Evolutionary conservation across 2,888 invertebrate species (phyloP), one percentile per base, ranked within the genome.

Genomic region (Drosophila imparisetae): DNA sequence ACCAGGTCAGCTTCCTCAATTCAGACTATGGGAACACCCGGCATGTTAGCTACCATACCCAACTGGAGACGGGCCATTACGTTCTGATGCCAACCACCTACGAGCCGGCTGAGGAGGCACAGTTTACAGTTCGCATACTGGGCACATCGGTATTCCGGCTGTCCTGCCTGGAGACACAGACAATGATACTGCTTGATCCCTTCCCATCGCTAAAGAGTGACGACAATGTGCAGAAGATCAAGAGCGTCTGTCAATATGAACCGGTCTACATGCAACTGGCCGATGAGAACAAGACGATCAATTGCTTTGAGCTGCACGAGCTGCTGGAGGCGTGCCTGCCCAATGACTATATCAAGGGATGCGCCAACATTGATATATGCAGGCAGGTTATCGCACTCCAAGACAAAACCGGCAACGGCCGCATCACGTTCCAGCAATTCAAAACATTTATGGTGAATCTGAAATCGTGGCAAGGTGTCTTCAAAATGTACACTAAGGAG

Each of bases 301-400:
- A 98, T 89, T 96, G 97, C 5, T 98, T 98, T 91, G 98, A 98
- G 92, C 94, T 98, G 7, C 98, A 98, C 92, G 98, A 98, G 91
- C 93, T 98, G 24, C 93, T 98, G 34, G 98, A 98, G 89, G 97
- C 97, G 1, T 98, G 98, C 92, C 94, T 98, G 66, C 98, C 98
- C 0, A 98, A 98, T 91, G 98, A 98, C 93, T 98, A 98, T 87
- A 98, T 98, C 80, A 98, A 98, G 91, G 98, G 98, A 85, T 98
- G 98, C 92, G 98, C 98, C 1, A 97, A 97, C 21, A 95, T 98
- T 84, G 98, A 98, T 92, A 98, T 98, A 2, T 98, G 98, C 90
- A 94, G 98, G 69, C 98, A 98, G 93, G 97, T 98, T 11, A 96
- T 98, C 27, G 94, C 98, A 2, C 96, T 98, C 10, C 95, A 98